A percentile compares a stretch with the other conserved stretches of the same genome.
phyloP scores from a whole-genome alignment of 2,113 vertebrate genomes.

The Perccottus glenii region DNA sequence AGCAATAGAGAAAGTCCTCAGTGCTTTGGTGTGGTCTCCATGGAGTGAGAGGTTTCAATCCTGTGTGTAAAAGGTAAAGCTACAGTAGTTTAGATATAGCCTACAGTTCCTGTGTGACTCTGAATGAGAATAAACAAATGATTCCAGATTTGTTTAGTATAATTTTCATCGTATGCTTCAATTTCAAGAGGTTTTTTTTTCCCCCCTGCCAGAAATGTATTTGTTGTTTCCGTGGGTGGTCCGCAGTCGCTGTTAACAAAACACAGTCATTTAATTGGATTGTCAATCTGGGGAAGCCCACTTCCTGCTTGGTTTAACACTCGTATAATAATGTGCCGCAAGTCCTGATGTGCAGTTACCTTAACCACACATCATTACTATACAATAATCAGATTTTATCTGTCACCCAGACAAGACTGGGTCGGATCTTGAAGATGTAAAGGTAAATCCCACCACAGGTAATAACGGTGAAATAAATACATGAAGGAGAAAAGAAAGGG shows the following conservation, averaged over 20 bases:
- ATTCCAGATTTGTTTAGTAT: not conserved
- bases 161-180: not conserved
- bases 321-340: conserved; percentile 26
- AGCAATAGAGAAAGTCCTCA: no score
- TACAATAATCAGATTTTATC: conserved; percentile 56
- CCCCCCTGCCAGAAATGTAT: conserved; percentile 28
- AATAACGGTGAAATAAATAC: conserved; percentile 22
- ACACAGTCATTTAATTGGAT: conserved; percentile 71
- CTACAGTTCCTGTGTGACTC: not conserved
- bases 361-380: conserved; percentile 62
- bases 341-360: conserved; percentile 51
- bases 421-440: conserved; percentile 29
- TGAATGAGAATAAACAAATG: not conserved
- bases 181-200: conserved; percentile 10
- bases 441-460: conserved; percentile 21
- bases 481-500: conserved; percentile 3
- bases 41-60: no score
- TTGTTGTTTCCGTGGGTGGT: conserved; percentile 56
- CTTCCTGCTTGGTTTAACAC: conserved; percentile 55
- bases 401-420: conserved; percentile 25
- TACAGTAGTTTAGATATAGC: no score
- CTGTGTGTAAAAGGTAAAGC: no score
- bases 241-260: conserved; percentile 46
- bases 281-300: conserved; percentile 69
- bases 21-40: no score